Base-by-base conservation (phyloP, 2,888 invertebrate genomes). In the Metacarcinus magister region DNA sequence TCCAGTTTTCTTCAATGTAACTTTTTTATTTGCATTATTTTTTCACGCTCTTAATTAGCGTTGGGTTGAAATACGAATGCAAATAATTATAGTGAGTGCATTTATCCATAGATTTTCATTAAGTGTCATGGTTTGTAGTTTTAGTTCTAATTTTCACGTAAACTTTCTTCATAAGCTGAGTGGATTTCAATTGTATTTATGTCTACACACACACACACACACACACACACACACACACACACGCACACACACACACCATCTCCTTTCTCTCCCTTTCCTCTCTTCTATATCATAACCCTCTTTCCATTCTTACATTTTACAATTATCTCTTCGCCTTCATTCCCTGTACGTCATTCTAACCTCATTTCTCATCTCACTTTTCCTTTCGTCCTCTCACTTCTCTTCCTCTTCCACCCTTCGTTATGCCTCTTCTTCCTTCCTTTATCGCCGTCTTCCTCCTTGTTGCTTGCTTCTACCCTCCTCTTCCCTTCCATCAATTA, bases 211-310 rank as follows among this genome's bases (percentile, higher is more conserved):
- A 32, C 82, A 16, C 87, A 2, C 87, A 75, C 75, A n/a, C 75
- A 28, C 75, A n/a, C 75, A 75, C 75, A 75, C 75, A 75, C 75
- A 28, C 75, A 28, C 75, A 10, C 75, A 28, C 75, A n/a, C n/a
- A 23, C n/a, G 4, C 28, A 75, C 75, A 23, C n/a, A n/a, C 19
- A 39, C 13, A 13, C 39, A 2, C 19, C 87, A 16, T 3, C 87
- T 87, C 87, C 87, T 87, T 87, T 87, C 39, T 87, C 87, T 87
- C 5, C 10, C 39, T 16, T 87, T 87, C 39, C 87, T 87, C 32
- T 87, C 87, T 87, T 87, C 87, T 87, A 87, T 87, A 87, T 87
- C n/a, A 87, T 87, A 39, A 87, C 87, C 87, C 87, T 87, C 87
- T 87, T 87, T 87, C 32, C 87, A 87, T 87, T 87, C 87, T 39